Evolutionary conservation across 2,113 vertebrate genomes (phyloP).

Genomic region (Reinhardtius hippoglossoides): DNA sequence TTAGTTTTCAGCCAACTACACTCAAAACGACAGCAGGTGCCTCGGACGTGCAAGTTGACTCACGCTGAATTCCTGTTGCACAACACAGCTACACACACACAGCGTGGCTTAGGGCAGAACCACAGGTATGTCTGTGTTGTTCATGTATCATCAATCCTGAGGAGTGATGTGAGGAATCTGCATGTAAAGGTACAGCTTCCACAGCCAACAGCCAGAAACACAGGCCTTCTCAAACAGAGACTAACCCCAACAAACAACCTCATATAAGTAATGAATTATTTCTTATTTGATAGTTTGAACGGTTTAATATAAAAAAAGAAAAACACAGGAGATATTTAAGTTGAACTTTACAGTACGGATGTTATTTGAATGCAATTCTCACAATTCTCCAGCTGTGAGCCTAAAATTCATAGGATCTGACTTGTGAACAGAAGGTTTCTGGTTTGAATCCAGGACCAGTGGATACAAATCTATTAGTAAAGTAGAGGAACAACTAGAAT

Average conservation of each 20-base stretch:
- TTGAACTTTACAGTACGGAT: too few species aligned
- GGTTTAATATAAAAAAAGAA: too few species aligned
- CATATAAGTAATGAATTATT: too few species aligned
- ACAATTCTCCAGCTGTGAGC: background rate
- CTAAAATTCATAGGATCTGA: too few species aligned
- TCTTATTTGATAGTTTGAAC: too few species aligned
- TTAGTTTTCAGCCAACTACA: background rate
- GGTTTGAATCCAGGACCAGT: background rate
- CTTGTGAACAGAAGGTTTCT: too few species aligned
- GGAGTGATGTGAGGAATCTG: conserved; percentile 9
- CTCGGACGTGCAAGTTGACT: conserved; percentile 18
- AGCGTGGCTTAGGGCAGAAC: conserved; percentile 24
- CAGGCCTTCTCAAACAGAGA: too few species aligned
- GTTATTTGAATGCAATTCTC: too few species aligned
- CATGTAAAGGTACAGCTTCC: conserved; percentile 8
- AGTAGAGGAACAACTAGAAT: too few species aligned
- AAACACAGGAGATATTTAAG: too few species aligned
- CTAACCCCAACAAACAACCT: too few species aligned
- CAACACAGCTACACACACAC: conserved; percentile 20
- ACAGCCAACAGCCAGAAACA: background rate
- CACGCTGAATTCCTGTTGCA: conserved; percentile 28
- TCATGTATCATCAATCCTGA: conserved; percentile 17
- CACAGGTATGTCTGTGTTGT: conserved; percentile 69
- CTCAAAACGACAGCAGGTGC: conserved; percentile 42
- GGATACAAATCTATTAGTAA: background rate